Evolutionary conservation across 1,140 invertebrate genomes (phyloP), one percentile per base, ranked within the genome.

Genomic region (Ephestia elutella): DNA sequence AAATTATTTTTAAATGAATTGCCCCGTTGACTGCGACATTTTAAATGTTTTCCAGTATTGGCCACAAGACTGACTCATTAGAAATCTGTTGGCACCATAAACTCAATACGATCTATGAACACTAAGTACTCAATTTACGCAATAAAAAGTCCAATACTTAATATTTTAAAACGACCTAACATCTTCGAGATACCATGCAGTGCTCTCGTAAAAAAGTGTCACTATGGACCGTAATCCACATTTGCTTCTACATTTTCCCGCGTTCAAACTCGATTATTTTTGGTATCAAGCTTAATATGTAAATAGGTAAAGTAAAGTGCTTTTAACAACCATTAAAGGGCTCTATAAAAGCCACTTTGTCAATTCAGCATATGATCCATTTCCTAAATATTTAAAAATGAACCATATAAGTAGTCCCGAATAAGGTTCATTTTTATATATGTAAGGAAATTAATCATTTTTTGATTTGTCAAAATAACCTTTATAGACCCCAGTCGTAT

Each of bases 221-320:
- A 19, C 32, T 55, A 56, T 20, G 15, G 57, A 48, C 61, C 59
- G 68, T 68, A 11, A n/a, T n/a, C n/a, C n/a, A n/a, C 62, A 68
- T 65, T 71, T 63, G 61, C 68, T 71, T 66, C 57, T 58, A 63
- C 30, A 54, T 62, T 57, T 64, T 71, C 62, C n/a, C 62, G 63
- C 57, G 69, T 61, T 53, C n/a, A n/a, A 53, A 70, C 60, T 61
- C 63, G 30, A 65, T 15, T 44, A 62, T 65, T 67, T 65, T 70
- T 70, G 62, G 63, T 64, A 60, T 49, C 15, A 56, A 25, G 38
- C 13, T n/a, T n/a, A 44, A 44, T 32, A 32, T 32, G 4, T 32
- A 32, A 32, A 32, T 32, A 32, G 30, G 3, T 5, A 11, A 3
- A 32, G 11, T 32, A n/a, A n/a, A n/a, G n/a, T n/a, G n/a, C n/a